Conservation (phyloP, 1,140 invertebrate genomes). For the Dryas iulia region DNA sequence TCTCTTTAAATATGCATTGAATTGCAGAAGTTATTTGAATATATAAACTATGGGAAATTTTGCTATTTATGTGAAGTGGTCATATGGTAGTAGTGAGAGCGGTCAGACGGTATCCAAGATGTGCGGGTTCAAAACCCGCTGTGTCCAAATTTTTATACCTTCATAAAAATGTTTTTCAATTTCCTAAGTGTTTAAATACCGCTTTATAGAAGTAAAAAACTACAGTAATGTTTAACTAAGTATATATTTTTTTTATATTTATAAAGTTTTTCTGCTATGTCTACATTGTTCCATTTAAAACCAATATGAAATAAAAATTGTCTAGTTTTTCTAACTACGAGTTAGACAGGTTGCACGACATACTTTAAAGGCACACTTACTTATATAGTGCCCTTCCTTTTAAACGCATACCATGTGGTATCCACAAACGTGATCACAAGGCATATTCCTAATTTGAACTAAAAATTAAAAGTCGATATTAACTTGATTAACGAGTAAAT, state of each 20-base stretch:
- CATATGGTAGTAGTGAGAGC: too few relatives aligned
- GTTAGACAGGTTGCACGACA: slow-evolving; percentile 18
- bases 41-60: too few relatives aligned
- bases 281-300: background rate
- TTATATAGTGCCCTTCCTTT: slow-evolving; percentile 1
- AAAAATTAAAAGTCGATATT: background rate
- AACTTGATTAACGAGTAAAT: background rate
- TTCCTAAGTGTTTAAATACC: too few relatives aligned
- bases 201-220: too few relatives aligned
- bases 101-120: too few relatives aligned
- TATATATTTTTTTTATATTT: background rate
- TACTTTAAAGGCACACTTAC: slow-evolving; percentile 20
- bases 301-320: background rate
- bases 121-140: too few relatives aligned
- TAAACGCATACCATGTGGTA: background rate
- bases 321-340: background rate
- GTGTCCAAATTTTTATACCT: too few relatives aligned
- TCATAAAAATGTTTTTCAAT: too few relatives aligned
- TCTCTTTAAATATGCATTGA: too few relatives aligned
- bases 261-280: background rate
- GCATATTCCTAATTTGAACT: background rate
- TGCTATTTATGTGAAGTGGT: too few relatives aligned
- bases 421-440: background rate
- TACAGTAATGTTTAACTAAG: too few relatives aligned
- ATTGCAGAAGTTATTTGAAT: too few relatives aligned